These are phyloP conservation scores for Labeo rohita DNA, from an alignment of 2,113 vertebrate species.

Conservation along the genomic window DNA sequence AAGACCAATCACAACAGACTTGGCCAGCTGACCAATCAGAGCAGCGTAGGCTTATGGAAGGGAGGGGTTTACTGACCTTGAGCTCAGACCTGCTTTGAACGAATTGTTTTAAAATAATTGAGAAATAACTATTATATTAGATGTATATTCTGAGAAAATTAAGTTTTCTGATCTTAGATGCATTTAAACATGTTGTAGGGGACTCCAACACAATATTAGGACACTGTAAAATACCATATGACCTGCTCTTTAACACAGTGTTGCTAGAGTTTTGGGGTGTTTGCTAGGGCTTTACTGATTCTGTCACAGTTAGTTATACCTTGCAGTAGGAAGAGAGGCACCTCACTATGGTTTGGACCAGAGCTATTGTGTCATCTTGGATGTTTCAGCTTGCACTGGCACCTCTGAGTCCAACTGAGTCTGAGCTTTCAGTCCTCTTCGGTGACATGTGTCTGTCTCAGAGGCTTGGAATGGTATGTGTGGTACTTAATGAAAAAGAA, in stretches of 20 bases:
- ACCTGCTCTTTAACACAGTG: too few relatives aligned
- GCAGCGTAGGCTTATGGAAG: too few relatives aligned
- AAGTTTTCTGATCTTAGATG: too few relatives aligned
- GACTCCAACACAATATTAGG: too few relatives aligned
- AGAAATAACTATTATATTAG: too few relatives aligned
- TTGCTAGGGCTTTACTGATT: not conserved
- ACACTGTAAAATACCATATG: too few relatives aligned
- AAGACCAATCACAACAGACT: too few relatives aligned
- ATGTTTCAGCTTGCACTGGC: conserved; percentile 62
- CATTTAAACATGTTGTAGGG: not conserved
- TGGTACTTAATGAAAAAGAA: not conserved
- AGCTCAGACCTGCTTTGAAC: too few relatives aligned
- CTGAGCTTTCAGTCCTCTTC: not conserved
- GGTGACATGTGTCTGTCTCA: not conserved
- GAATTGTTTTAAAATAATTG: too few relatives aligned
- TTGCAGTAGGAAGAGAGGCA: not conserved
- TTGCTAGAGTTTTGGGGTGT: not conserved
- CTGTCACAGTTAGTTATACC: not conserved
- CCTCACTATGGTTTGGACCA: conserved; percentile 61
- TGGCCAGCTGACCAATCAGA: too few relatives aligned
- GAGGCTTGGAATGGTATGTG: not conserved
- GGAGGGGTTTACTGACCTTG: too few relatives aligned
- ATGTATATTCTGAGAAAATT: too few relatives aligned
- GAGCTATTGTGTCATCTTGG: conserved; percentile 62
- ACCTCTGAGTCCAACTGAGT: conserved; percentile 62